Evolutionary conservation across 2,113 vertebrate genomes (phyloP), one percentile per base, ranked within the genome.

Genomic region (Lampris incognitus): DNA sequence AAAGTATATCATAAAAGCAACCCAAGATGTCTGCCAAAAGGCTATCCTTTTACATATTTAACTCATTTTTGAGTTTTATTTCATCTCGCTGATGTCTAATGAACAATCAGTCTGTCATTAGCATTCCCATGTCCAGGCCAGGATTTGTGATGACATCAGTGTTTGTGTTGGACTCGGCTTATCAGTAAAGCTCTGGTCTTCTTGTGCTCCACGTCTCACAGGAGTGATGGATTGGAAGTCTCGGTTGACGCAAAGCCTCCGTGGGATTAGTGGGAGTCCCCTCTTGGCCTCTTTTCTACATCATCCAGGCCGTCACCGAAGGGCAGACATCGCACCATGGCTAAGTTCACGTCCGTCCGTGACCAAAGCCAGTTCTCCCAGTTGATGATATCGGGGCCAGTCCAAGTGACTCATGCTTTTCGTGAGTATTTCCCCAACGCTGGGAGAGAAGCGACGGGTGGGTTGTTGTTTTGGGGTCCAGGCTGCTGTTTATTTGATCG

Each of bases 81-180:
- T 52, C 40, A 36, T 65, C 67, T 83, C 58, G 63, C 13, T 90
- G 86, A 87, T 82, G 85, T 81, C 48, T 40, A 69, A 68, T 57
- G 78, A 84, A 41, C 70, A 82, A 81, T 81, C 61, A 54, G 76
- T 89, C 82, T 69, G 71, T 86, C 76, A 74, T 68, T 59, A 41
- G 66, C 52, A 9, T 60, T 59, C 52, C 85, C 71, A 79, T 60
- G 64, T 70, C 74, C 76, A 55, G 74, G 58, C 71, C 13, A 3
- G 24, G 72, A 71, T 80, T 86, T 73, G 73, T 82, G 60, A 85
- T 85, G 84, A 87, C 81, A 85, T 90, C 86, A 88, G 38, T 87
- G 85, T 86, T 92, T 82, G 72, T 75, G 59, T 92, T 93, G 92
- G 90, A 79, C 56, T 40, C 39, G 8, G n/a, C 82, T 89, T 90